Evolutionary conservation across 1,140 invertebrate genomes (phyloP).

Genomic region (Archivesica marissinica): DNA sequence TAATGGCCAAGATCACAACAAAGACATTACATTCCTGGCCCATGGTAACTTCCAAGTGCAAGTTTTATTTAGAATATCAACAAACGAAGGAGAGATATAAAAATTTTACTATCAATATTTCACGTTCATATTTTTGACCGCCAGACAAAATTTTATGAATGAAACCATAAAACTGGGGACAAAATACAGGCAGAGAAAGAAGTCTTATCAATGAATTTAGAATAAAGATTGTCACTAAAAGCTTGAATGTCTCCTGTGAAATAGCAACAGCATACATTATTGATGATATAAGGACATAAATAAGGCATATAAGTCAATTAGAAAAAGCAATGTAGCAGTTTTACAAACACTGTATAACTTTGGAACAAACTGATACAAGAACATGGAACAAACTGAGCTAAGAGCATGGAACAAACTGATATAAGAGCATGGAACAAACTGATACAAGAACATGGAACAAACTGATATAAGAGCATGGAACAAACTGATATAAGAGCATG

Average conservation of each 20-base stretch:
- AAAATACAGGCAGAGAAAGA: background rate
- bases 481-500: too few relatives aligned
- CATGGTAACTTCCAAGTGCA: background rate
- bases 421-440: too few relatives aligned
- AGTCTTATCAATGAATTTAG: slow-evolving; percentile 8
- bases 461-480: too few relatives aligned
- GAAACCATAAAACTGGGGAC: background rate
- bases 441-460: too few relatives aligned
- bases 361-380: too few relatives aligned
- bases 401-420: too few relatives aligned
- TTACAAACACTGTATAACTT: background rate
- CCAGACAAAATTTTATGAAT: background rate
- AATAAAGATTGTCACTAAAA: slow-evolving; percentile 7
- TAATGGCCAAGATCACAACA: too few relatives aligned
- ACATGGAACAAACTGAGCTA: too few relatives aligned
- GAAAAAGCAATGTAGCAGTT: slow-evolving; percentile 10
- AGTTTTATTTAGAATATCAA: background rate
- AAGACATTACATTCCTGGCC: background rate
- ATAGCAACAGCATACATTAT: slow-evolving; percentile 33
- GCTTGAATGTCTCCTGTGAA: background rate
- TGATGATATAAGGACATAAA: slow-evolving; percentile 32
- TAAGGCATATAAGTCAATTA: slow-evolving; percentile 33
- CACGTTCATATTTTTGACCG: background rate
- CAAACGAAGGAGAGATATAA: background rate
- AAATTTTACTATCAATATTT: background rate